Percentiles rank a stretch among this genome's conserved stretches.
phyloP scores from a whole-genome alignment of 2,888 invertebrate species.

The Netelia melanura region DNA sequence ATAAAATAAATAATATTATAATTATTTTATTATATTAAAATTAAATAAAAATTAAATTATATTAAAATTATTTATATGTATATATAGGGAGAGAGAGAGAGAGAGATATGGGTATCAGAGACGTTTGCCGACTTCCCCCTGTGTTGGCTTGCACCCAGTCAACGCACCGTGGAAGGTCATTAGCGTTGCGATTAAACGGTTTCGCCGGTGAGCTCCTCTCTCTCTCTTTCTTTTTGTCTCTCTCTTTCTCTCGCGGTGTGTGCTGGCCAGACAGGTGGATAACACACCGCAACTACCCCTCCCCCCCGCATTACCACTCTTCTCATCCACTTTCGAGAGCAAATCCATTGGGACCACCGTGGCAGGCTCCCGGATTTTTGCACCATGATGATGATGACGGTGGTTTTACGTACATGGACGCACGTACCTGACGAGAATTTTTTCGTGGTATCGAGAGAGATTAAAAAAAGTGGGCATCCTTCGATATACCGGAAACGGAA shows the following conservation, averaged over 20 bases:
- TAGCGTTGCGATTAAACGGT: constrained; percentile 72
- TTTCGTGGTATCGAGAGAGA: constrained; percentile 39
- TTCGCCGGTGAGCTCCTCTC: constrained; percentile 60
- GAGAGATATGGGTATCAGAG: not conserved
- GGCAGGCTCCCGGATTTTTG: constrained; percentile 58
- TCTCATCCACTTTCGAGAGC: constrained; percentile 18
- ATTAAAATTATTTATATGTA: no score
- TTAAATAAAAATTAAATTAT: no score
- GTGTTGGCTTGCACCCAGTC: constrained; percentile 68
- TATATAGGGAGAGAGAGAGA: no score
- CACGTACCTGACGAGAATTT: constrained; percentile 13
- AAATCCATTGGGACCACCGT: constrained; percentile 64
- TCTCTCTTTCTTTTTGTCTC: constrained; percentile 30
- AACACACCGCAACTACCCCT: constrained; percentile 44
- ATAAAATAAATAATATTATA: no score
- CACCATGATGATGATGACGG: constrained; percentile 52
- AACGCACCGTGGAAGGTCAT: constrained; percentile 78
- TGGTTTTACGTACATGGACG: constrained; percentile 12
- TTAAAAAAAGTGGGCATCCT: constrained; percentile 10
- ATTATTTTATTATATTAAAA: no score
- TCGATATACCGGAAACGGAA: constrained; percentile 56
- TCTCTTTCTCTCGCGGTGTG: constrained; percentile 27
- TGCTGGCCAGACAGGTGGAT: constrained; percentile 71
- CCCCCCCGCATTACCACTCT: not conserved
- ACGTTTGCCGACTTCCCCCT: constrained; percentile 37